A percentile compares a stretch with the other conserved stretches of the same genome.
Evolutionary conservation across 2,113 vertebrate genomes (phyloP).

Genomic region (Chionis minor): DNA sequence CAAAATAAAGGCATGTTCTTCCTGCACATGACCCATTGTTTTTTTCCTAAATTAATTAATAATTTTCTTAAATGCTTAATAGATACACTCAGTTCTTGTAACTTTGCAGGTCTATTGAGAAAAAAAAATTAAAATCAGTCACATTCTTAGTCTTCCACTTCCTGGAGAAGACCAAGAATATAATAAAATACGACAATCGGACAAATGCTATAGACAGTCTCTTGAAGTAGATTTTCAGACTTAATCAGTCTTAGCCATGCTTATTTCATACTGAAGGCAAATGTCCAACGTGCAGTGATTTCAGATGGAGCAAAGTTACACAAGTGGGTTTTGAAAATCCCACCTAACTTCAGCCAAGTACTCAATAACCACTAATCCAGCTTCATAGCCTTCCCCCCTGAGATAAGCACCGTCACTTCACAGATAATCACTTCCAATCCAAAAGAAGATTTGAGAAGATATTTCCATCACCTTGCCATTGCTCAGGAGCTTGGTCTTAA

Average conservation of each 20-base stretch:
- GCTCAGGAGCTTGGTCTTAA: not conserved
- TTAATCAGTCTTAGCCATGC: not conserved
- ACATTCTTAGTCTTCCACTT: not conserved
- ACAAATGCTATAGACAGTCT: not conserved
- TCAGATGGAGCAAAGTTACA: not conserved
- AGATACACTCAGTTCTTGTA: not conserved
- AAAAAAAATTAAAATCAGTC: not conserved
- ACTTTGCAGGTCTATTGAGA: not conserved
- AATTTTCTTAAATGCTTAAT: not conserved
- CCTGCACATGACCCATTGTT: not conserved
- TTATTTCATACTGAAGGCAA: not conserved
- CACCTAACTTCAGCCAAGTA: not conserved
- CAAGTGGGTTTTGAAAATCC: not conserved
- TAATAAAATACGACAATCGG: not conserved
- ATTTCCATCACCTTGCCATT: not conserved
- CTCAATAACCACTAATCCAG: not conserved
- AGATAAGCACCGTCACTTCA: not conserved
- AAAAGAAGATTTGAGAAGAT: not conserved
- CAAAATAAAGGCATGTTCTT: not conserved
- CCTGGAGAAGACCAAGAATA: not conserved
- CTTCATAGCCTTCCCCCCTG: not conserved
- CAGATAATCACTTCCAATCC: not conserved
- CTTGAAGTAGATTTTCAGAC: not conserved
- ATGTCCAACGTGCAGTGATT: not conserved
- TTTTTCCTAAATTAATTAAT: not conserved